These are phyloP conservation scores for Bubo scandiacus DNA, from an alignment of 2,113 vertebrate genomes.

Conservation along the genomic window DNA sequence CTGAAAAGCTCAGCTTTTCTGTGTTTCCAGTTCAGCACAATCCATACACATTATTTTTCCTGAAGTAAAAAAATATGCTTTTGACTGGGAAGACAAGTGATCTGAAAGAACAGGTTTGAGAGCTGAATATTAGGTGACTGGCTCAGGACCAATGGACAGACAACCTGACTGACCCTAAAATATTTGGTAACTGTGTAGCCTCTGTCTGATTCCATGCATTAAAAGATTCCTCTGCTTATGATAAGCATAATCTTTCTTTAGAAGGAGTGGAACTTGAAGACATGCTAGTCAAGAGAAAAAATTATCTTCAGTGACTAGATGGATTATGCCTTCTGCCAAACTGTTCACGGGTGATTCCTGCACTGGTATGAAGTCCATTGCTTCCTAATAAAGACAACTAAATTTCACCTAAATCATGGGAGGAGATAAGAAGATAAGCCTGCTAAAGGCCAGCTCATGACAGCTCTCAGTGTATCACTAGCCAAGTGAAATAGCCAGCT, in stretches of 20 bases:
- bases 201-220: neutral
- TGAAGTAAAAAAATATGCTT: neutral
- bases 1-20: neutral
- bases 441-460: neutral
- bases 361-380: neutral
- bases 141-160: neutral
- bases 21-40: neutral
- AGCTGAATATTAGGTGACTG: neutral
- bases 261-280: neutral
- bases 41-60: neutral
- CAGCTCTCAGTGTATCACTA: neutral
- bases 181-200: neutral
- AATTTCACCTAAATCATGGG: neutral
- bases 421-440: neutral
- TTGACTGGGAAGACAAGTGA: neutral
- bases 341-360: neutral
- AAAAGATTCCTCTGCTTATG: neutral
- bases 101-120: neutral
- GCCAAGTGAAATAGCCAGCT: neutral
- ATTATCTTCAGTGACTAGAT: neutral
- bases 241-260: neutral
- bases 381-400: neutral
- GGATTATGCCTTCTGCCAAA: neutral
- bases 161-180: neutral
- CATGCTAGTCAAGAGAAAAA: neutral